Base-by-base conservation (phyloP, 2,888 invertebrate species). In the Drosophila prolongata region DNA sequence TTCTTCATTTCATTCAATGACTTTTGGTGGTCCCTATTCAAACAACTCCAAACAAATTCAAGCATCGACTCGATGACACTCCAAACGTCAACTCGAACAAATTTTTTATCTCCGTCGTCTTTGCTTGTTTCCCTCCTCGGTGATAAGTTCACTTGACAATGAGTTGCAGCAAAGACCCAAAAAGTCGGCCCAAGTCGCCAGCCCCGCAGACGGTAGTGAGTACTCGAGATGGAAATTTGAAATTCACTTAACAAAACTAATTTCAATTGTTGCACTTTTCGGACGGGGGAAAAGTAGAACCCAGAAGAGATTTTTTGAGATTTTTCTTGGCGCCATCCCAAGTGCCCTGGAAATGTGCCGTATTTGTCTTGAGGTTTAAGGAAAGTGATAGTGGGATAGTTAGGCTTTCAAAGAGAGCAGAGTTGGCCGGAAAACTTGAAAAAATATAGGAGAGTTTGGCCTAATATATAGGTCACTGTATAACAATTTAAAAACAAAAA, bases 101-200 rank as follows among this genome's bases (percentile, higher is more conserved):
- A 66, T 73, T 76, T 64, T 68, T 59, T 65, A 49, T 59, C 37
- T 53, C 46, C 44, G 56, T 46, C 56, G 35, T 42, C 34, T 53
- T 14, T 9, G 71, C 77, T 74, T 76, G 73, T 75, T 68, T 69
- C 43, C 52, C 34, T 34, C 19, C 59, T 38, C 44, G 64, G 75
- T 84, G 87, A 87, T 87, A 86, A 88, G 87, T 89, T 88, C 84
- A 87, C 89, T 89, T 88, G 89, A 87, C 87, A 88, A 88, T 86
- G 87, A 88, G 84, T 80, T 81, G 85, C 83, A 86, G 87, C 87
- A 85, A 87, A 84, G 80, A 54, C 52, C 83, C 78, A 69, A 70
- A 78, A 72, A 66, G 55, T 52, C 67, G 58, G 56, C 49, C 43
- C 53, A 58, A 74, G 49, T 35, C 61, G 65, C 65, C 64, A 66